phyloP scores from a whole-genome alignment of 2,113 vertebrate genomes.

The Cervus canadensis region DNA sequence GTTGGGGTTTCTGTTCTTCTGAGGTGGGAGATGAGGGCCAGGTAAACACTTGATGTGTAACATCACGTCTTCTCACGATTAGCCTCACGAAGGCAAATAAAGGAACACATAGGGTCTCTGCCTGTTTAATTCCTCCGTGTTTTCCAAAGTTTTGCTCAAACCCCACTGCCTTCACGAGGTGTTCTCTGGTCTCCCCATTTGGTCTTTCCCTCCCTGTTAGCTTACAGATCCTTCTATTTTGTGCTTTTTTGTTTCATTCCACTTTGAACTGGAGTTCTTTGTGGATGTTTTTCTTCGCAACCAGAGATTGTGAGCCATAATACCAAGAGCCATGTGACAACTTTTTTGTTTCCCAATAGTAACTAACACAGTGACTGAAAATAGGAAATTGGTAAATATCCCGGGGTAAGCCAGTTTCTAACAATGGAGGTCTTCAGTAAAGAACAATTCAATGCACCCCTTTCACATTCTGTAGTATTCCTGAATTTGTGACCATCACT shows the following conservation, averaged over 20 bases:
- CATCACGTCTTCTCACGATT: neutral
- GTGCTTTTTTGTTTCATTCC: neutral
- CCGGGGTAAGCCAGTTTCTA: neutral
- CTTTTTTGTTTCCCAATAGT: neutral
- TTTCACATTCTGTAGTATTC: neutral
- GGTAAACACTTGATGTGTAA: neutral
- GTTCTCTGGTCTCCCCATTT: neutral
- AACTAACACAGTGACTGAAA: neutral
- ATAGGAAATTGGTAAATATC: neutral
- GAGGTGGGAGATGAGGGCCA: neutral
- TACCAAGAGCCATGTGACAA: neutral
- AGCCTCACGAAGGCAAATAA: neutral
- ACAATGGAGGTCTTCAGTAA: neutral
- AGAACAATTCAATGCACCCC: neutral
- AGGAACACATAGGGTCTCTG: neutral
- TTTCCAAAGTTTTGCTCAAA: neutral
- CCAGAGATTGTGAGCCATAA: neutral
- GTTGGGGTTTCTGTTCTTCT: neutral
- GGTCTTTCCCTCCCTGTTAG: neutral
- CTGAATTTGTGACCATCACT: neutral
- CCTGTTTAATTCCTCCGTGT: neutral
- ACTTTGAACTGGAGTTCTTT: neutral
- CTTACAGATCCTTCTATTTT: neutral
- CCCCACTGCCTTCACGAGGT: neutral
- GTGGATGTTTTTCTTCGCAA: neutral